Percentiles rank a stretch among this genome's conserved stretches.
Conservation (phyloP, 2,113 vertebrate genomes). For the Harpagus bidentatus region DNA sequence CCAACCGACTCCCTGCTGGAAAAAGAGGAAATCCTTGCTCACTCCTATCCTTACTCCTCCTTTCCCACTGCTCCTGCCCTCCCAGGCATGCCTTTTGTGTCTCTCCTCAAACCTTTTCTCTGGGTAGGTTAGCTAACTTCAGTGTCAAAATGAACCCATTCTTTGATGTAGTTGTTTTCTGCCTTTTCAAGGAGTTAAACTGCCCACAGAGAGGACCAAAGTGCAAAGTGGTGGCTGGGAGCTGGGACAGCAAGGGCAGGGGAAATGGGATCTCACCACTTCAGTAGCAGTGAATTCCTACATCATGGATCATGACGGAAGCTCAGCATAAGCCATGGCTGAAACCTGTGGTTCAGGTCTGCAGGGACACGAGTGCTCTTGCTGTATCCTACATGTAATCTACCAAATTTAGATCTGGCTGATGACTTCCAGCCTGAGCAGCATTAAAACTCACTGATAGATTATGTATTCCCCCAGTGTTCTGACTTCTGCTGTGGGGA, state of each 20-base stretch:
- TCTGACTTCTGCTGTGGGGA: neutral
- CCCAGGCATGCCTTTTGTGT: neutral
- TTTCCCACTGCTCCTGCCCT: neutral
- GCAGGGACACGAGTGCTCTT: neutral
- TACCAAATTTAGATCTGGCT: neutral
- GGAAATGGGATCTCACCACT: neutral
- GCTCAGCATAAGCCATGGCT: neutral
- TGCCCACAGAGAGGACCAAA: neutral
- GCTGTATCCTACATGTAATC: neutral
- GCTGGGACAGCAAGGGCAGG: neutral
- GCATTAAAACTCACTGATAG: neutral
- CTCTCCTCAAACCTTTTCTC: neutral
- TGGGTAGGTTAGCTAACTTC: neutral
- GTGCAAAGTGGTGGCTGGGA: neutral
- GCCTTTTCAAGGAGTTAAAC: neutral
- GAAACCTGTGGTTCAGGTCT: neutral
- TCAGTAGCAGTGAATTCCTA: neutral
- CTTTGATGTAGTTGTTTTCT: neutral
- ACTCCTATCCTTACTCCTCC: neutral
- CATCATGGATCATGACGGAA: neutral
- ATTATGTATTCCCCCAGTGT: neutral
- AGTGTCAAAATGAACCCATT: neutral
- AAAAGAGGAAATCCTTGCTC: neutral
- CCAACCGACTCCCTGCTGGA: rapidly evolving
- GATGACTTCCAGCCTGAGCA: neutral